These are phyloP conservation scores for Athalia cordata DNA, from an alignment of 2,888 invertebrate genomes.

Conservation along the genomic window DNA sequence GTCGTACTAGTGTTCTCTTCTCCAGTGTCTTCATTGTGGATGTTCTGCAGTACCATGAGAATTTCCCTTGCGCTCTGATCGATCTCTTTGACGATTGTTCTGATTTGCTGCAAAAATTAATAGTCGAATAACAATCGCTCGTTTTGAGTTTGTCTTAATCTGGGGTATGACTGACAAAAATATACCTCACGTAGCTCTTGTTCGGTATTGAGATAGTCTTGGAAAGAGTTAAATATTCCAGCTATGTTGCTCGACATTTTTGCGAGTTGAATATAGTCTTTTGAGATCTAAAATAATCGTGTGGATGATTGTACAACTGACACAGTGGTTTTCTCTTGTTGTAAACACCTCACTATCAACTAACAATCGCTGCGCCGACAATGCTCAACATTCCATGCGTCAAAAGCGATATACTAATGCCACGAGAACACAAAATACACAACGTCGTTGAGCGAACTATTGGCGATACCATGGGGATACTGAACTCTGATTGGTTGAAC, in stretches of 20 bases:
- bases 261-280: neutral
- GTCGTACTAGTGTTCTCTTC: constrained; percentile 78
- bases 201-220: constrained; percentile 85
- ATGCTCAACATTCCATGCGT: too few species aligned
- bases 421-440: too few species aligned
- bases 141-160: constrained; percentile 7
- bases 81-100: constrained; percentile 83
- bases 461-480: too few species aligned
- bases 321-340: too few species aligned
- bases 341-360: too few species aligned
- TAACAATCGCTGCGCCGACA: too few species aligned
- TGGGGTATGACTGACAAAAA: neutral
- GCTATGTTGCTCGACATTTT: constrained; percentile 75
- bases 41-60: constrained; percentile 86
- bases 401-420: too few species aligned
- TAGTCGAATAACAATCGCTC: neutral
- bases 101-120: constrained; percentile 77
- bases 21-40: constrained; percentile 83
- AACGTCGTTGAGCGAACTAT: too few species aligned
- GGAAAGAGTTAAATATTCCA: constrained; percentile 84
- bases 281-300: neutral
- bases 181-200: constrained; percentile 87
- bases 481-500: too few species aligned
- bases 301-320: too few species aligned
- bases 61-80: constrained; percentile 88